Conservation (phyloP, 64 coral and sea anemone genomes). For the Trachythela sp. region DNA sequence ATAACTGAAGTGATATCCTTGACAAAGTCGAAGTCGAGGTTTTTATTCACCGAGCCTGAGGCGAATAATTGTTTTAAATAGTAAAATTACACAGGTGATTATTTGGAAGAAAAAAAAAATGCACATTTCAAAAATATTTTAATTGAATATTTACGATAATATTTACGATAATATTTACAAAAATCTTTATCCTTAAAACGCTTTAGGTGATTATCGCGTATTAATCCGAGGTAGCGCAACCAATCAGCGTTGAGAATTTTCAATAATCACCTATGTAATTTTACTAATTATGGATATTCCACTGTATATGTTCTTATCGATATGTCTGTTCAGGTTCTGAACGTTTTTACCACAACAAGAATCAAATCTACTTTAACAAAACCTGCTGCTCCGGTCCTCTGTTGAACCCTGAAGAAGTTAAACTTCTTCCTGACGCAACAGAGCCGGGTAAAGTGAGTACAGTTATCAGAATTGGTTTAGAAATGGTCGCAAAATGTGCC, state of each 20-base stretch:
- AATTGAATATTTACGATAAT: too few species aligned
- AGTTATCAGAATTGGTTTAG: constrained; percentile 80
- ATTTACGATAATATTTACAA: not conserved
- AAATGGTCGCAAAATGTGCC: constrained; percentile 91
- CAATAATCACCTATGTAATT: too few species aligned
- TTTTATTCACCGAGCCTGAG: too few species aligned
- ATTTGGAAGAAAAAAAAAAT: too few species aligned
- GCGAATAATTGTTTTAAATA: too few species aligned
- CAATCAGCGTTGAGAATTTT: too few species aligned
- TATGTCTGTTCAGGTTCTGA: constrained; percentile 77
- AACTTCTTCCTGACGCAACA: constrained; percentile 81
- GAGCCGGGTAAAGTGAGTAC: constrained; percentile 90
- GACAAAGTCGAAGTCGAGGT: too few species aligned
- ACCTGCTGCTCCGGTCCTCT: constrained; percentile 87
- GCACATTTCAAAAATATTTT: too few species aligned
- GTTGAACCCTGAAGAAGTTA: constrained; percentile 82
- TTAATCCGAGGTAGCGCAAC: too few species aligned
- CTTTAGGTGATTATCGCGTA: not conserved
- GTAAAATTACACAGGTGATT: too few species aligned
- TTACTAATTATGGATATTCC: too few species aligned
- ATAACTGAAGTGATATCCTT: not conserved
- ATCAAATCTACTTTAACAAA: constrained; percentile 98
- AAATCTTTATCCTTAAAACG: not conserved
- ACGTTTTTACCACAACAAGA: constrained; percentile 99
- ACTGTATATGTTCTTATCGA: too few species aligned